Conservation (phyloP, 2,797 vertebrate species). For the Syndactyla subalaris region DNA sequence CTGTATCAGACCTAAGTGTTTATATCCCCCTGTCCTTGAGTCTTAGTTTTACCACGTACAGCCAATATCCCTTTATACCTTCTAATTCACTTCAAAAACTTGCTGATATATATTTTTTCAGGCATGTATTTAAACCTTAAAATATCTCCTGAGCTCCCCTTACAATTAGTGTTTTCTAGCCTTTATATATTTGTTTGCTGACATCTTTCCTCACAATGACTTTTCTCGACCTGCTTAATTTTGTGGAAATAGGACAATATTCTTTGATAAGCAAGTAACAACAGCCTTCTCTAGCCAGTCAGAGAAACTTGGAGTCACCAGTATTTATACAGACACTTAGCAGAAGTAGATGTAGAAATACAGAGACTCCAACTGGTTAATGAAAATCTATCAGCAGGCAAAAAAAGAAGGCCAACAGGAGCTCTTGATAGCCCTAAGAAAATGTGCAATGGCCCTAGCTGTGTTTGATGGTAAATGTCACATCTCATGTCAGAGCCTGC, state of each 20-base stretch:
- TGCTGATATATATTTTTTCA: not conserved
- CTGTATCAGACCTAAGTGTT: not conserved
- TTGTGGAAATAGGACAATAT: constrained; percentile 20
- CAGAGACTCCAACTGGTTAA: not conserved
- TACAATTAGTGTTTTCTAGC: not conserved
- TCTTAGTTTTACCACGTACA: not conserved
- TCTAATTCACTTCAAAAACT: not conserved
- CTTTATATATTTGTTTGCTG: not conserved
- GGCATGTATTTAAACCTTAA: not conserved
- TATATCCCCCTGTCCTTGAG: not conserved
- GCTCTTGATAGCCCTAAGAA: not conserved
- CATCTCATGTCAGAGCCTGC: constrained; percentile 60
- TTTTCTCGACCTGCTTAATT: not conserved
- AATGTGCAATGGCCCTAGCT: not conserved
- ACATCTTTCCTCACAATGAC: not conserved
- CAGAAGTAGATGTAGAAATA: not conserved
- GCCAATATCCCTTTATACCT: not conserved
- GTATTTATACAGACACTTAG: not conserved
- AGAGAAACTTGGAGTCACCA: constrained; percentile 26
- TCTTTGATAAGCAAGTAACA: constrained; percentile 41
- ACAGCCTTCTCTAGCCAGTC: constrained; percentile 33
- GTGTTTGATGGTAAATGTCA: constrained; percentile 61
- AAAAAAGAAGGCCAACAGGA: not conserved
- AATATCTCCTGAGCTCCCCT: not conserved
- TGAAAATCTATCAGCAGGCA: not conserved